Evolutionary conservation across 2,888 invertebrate species (phyloP), one percentile per base, ranked within the genome.

Genomic region (Holacanthella duospinosa): DNA sequence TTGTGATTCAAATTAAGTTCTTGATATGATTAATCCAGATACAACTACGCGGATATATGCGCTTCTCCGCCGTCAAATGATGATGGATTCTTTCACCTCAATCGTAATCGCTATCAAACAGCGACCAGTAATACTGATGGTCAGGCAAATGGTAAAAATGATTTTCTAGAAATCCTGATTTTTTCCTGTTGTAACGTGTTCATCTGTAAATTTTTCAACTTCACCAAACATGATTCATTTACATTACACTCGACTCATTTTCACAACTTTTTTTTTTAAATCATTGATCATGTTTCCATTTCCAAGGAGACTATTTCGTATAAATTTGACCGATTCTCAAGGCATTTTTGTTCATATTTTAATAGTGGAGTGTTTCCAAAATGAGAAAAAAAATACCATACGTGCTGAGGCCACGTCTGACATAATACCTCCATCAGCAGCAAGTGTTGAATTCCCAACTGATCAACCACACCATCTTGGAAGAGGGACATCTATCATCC

Each of bases 31-130:
- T n/a, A n/a, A 57, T 25, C 19, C 60, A 69, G 67, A 61, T 69
- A 67, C 63, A 71, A 72, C 65, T 67, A 71, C 60, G 59, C 64
- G 63, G 72, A 72, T 43, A 65, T 67, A 59, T 72, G 72, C 65
- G 60, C 64, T 70, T 87, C 88, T 24, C 88, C 88, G 25, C 87
- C 88, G 1, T 83, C 85, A 28, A 83, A 85, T 53, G 87, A 87
- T 76, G 87, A 88, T 74, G 85, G 83, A 60, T 87, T 87, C 76
- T 85, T 86, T 76, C 83, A 83, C 75, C 82, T 85, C 36, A 65
- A 61, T 60, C 24, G 36, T 60, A 59, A 63, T 57, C 48, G 48
- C 4, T n/a, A n/a, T n/a, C 48, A n/a, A 21, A 9, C 12, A 21
- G 16, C 12, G n/a, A 21, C 48, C 48, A 48, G 48, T 21, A 21